Percentiles rank a stretch among this genome's conserved stretches.
Conservation (phyloP, 2,888 invertebrate species). For the Colostygia pectinataria region DNA sequence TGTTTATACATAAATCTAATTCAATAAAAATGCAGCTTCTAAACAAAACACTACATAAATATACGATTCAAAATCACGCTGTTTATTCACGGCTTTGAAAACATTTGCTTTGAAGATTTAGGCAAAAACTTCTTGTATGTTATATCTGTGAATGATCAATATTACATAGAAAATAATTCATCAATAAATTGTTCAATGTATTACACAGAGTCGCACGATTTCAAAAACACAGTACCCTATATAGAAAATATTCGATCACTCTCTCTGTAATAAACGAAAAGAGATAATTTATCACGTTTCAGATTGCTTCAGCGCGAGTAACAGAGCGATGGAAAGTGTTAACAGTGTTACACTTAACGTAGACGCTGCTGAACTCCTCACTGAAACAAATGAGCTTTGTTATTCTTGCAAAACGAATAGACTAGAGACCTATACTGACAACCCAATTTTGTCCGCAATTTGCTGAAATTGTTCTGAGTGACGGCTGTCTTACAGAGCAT, state of each 20-base stretch:
- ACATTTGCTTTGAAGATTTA: too few relatives aligned
- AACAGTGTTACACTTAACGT: conserved; percentile 67
- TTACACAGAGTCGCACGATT: not conserved
- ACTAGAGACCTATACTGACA: conserved; percentile 8
- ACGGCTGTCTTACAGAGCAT: too few relatives aligned
- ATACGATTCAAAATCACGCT: conserved; percentile 4
- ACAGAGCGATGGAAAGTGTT: conserved; percentile 64
- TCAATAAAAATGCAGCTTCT: too few relatives aligned
- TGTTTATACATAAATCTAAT: too few relatives aligned
- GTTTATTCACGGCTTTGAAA: not conserved
- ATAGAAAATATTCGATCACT: conserved; percentile 13
- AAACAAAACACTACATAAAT: not conserved
- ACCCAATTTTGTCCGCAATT: conserved; percentile 7
- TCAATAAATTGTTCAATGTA: too few relatives aligned
- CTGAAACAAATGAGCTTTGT: conserved; percentile 70
- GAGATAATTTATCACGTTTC: conserved; percentile 74
- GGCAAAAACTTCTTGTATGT: too few relatives aligned
- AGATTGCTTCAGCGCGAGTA: conserved; percentile 63
- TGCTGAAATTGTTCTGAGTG: too few relatives aligned
- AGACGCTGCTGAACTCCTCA: conserved; percentile 67
- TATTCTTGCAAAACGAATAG: conserved; percentile 33
- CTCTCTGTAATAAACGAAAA: conserved; percentile 28
- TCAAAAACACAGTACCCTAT: conserved; percentile 9
- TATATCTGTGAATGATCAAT: too few relatives aligned
- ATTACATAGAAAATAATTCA: too few relatives aligned